A percentile compares a stretch with the other conserved stretches of the same genome.
Evolutionary conservation across 2,797 vertebrate genomes (phyloP).

Genomic region (Paguma larvata): DNA sequence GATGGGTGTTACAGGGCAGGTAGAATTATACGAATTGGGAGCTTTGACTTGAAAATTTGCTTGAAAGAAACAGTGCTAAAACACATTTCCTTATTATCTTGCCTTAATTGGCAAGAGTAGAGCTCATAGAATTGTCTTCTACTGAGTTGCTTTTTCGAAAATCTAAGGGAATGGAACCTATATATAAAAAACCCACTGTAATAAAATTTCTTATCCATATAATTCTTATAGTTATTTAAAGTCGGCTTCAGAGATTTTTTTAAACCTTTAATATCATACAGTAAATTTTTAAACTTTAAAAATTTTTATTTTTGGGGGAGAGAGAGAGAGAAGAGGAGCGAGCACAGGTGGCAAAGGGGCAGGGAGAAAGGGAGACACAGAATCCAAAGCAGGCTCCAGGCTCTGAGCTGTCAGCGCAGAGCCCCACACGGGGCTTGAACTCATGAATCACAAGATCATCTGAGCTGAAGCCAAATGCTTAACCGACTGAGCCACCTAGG

Average conservation of each 20-base stretch:
- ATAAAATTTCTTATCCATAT: neutral
- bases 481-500: no score
- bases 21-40: neutral
- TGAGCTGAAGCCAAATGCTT: no score
- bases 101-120: neutral
- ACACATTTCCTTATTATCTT: neutral
- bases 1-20: neutral
- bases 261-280: neutral
- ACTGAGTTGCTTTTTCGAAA: neutral
- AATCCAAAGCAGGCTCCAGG: no score
- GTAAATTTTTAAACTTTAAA: neutral
- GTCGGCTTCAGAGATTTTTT: neutral
- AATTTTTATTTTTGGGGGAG: neutral
- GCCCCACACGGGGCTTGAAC: no score
- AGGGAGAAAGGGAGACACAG: no score
- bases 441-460: no score
- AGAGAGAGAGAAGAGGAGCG: no score
- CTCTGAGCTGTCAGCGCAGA: no score
- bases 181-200: neutral
- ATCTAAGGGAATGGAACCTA: neutral
- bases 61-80: neutral
- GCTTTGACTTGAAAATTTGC: neutral
- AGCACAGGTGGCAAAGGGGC: no score
- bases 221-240: slow-evolving; percentile 25
- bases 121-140: neutral